Percentiles rank a stretch among this genome's conserved stretches.
Conservation (phyloP, 1,140 invertebrate genomes). For the Drosophila kohkoa region DNA sequence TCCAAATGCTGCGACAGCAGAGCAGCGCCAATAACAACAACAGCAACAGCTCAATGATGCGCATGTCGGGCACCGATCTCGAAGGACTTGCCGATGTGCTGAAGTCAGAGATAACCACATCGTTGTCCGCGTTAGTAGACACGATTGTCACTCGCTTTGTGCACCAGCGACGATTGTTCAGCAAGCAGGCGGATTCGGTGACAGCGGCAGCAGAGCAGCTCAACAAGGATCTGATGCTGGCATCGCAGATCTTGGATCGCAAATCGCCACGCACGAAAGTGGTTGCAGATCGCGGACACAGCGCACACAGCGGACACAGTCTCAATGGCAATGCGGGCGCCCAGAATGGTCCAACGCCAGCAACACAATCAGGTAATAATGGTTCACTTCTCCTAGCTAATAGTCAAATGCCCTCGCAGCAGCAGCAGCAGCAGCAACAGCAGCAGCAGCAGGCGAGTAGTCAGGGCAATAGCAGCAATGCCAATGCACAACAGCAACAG, state of each 20-base stretch:
- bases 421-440: slow-evolving; percentile 46
- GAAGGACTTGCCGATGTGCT: slow-evolving; percentile 95
- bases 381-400: slow-evolving; percentile 85
- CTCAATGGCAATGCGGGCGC: slow-evolving; percentile 72
- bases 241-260: slow-evolving; percentile 91
- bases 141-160: slow-evolving; percentile 93
- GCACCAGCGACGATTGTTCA: slow-evolving; percentile 90
- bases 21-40: slow-evolving; percentile 84
- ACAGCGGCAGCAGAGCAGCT: slow-evolving; percentile 91
- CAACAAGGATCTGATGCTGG: slow-evolving; percentile 92
- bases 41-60: slow-evolving; percentile 87
- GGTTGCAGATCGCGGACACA: slow-evolving; percentile 88
- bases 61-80: slow-evolving; percentile 90
- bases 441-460: slow-evolving; percentile 17
- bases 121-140: slow-evolving; percentile 94
- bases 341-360: slow-evolving; percentile 76
- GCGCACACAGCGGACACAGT: slow-evolving; percentile 40
- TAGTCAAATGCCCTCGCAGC: slow-evolving; percentile 72
- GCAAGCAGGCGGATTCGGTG: slow-evolving; percentile 91
- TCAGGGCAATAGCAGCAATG: slow-evolving; percentile 35
- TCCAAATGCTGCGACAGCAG: slow-evolving; percentile 88
- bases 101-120: slow-evolving; percentile 95
- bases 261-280: slow-evolving; percentile 93
- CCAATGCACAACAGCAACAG: slow-evolving; percentile 50
- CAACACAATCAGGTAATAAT: slow-evolving; percentile 87